Evolutionary conservation across 2,113 vertebrate species (phyloP), one percentile per base, ranked within the genome.

Genomic region (Camelus bactrianus): DNA sequence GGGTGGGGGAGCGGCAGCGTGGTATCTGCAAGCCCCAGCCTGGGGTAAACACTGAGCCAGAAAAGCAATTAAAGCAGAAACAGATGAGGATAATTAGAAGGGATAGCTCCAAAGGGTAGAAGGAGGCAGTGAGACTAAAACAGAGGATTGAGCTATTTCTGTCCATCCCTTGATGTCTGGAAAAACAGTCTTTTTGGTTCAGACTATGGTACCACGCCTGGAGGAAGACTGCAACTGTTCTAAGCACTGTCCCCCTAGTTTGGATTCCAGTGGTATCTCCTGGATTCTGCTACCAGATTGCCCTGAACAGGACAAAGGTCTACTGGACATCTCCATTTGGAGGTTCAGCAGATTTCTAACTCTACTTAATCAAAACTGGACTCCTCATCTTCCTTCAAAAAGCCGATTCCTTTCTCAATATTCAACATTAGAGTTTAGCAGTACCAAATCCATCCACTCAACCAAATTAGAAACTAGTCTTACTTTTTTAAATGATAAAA

Each of bases 71-170:
- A 98, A 97, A 98, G 89, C 97, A 97, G 94, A 97, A 98, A 94
- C 97, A 98, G 96, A 98, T 97, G 97, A 94, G 91, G 97, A 97
- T 98, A 98, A 98, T 98, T 98, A 97, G 95, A 97, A 97, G 95
- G 97, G 89, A 93, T 58, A 1, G 22, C 85, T 95, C 86, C 7
- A 26, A 97, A 93, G 94, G 95, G 82, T 75, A 89, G 73, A 89
- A 93, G 73, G 89, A 97, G 86, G 89, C 96, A 93, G 46, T 80
- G 95, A 93, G 93, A 97, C 82, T 95, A 81, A 96, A 97, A 97
- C 96, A 97, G 77, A 96, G 97, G 73, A 94, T 91, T 88, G 82
- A 89, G 89, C 75, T 96, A 97, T 98, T 98, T 97, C 94, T 60
- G 83, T 84, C 88, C 65, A 83, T 95, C 95, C 95, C 97, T 97